phyloP scores from a whole-genome alignment of 1,140 invertebrate species.

The Saccostrea cuccullata region DNA sequence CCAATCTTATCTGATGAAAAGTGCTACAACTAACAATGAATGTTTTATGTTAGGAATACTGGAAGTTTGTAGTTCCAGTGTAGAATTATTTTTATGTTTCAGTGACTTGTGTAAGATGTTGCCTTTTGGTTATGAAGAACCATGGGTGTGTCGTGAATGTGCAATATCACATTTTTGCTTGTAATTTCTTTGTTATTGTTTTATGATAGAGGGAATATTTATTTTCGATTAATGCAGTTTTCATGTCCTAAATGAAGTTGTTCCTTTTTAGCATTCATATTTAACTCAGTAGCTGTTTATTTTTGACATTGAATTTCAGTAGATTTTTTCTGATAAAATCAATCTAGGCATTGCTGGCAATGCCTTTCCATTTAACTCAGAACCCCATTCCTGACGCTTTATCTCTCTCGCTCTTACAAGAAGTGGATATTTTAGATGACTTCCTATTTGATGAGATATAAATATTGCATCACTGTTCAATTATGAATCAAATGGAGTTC shows the following conservation, averaged over 20 bases:
- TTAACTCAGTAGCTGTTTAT: background rate
- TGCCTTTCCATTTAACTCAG: background rate
- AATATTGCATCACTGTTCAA: background rate
- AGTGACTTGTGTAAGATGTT: background rate
- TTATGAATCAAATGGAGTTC: no score
- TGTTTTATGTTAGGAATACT: background rate
- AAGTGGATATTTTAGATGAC: background rate
- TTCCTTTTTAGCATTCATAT: no score
- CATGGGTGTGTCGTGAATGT: background rate
- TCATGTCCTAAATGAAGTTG: no score
- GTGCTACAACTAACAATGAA: background rate
- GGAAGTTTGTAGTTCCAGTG: no score
- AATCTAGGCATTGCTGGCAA: background rate
- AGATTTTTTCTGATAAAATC: background rate
- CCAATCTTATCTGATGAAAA: background rate
- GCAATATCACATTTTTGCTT: background rate
- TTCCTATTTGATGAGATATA: background rate
- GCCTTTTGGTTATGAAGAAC: background rate
- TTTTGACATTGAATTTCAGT: background rate
- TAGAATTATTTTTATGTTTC: background rate
- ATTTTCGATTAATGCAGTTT: background rate
- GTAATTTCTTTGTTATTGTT: background rate
- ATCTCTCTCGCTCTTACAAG: no score
- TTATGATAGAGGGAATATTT: background rate
- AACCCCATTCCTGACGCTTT: background rate